Base-by-base conservation (phyloP, 2,797 vertebrate genomes). In the Rhadinocentrus ornatus region DNA sequence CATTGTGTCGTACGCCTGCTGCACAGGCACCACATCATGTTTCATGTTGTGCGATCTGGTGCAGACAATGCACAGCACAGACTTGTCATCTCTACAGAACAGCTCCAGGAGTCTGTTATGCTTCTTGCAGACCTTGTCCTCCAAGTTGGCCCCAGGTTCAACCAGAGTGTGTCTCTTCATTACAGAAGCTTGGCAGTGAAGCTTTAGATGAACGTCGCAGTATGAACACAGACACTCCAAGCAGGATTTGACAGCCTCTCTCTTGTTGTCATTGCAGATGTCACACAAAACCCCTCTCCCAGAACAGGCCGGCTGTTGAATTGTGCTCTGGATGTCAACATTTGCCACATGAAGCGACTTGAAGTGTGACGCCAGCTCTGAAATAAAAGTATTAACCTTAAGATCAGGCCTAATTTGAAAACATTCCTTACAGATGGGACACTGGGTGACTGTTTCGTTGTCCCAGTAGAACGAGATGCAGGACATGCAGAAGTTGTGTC, bases 401-500 rank as follows among this genome's bases (percentile, higher is more conserved):
- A 93, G 85, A 15, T 89, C 75, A 0, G 87, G 88, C 34, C 64
- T 82, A 1, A 3, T 71, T 9, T 55, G 12, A 34, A 89, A 92
- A 0, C 0, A 0, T 4, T 86, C 71, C 52, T 88, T 82, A 29
- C 89, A 90, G 61, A 89, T 0, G 0, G 89, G 91, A 34, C 91
- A 91, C 44, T 6, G 41, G 61, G 66, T 80, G 62, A 29, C 24
- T 0, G 24, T 1, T 0, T 0, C 1, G 15, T 3, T 16, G n/a
- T 82, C 2, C 89, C 91, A 92, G 77, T 84, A 88, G 32, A 4
- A 5, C 0, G 55, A 22, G 54, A 92, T 81, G 18, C 90, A 91
- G 67, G 80, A 32, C 75, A 76, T 75, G 66, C 91, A 93, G 87
- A 86, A 90, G 83, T 89, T 91, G 84, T 93, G 91, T 69, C 90